Base-by-base conservation (phyloP, 2,797 vertebrate genomes). In the Aeoliscus strigatus region DNA sequence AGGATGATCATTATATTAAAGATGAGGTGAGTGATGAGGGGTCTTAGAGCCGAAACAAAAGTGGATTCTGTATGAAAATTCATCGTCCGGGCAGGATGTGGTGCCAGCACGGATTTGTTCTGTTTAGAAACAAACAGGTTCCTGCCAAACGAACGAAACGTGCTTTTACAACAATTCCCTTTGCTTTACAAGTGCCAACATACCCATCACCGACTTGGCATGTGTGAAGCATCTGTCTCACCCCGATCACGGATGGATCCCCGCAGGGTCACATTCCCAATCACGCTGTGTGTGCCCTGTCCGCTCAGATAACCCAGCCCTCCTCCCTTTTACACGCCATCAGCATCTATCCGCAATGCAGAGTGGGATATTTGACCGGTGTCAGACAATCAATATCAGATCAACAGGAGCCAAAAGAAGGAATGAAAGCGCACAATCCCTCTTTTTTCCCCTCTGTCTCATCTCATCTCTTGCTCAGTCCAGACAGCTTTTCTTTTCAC, bases 351-450 rank as follows among this genome's bases (percentile, higher is more conserved):
- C 66, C 18, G 14, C 69, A 69, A 69, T 70, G 70, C 66, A 77
- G 74, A 72, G 65, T 73, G 60, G 66, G 46, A 73, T 81, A 73
- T 81, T 75, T 70, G 70, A 81, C 70, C 76, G 61, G 36, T 62
- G 72, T 79, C 65, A 62, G 44, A 6, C 26, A 53, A 79, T 87
- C 81, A 52, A 82, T 85, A 77, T 36, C 55, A 75, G 75, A 80
- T 79, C 68, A 79, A 71, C 72, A 60, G 38, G 30, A 70, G 59
- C 59, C 53, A 60, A 56, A 60, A 49, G 40, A 65, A 39, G 29
- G 31, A 60, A 57, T 39, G 24, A 53, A 31, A 68, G 58, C 14
- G 48, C 14, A 44, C 47, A 28, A 38, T 2, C 14, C 3, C 3
- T n/a, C 9, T 13, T 49, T 35, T 52, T 57, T 36, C 23, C 27